phyloP scores from a whole-genome alignment of 2,113 vertebrate species.

The Apeltes quadracus region DNA sequence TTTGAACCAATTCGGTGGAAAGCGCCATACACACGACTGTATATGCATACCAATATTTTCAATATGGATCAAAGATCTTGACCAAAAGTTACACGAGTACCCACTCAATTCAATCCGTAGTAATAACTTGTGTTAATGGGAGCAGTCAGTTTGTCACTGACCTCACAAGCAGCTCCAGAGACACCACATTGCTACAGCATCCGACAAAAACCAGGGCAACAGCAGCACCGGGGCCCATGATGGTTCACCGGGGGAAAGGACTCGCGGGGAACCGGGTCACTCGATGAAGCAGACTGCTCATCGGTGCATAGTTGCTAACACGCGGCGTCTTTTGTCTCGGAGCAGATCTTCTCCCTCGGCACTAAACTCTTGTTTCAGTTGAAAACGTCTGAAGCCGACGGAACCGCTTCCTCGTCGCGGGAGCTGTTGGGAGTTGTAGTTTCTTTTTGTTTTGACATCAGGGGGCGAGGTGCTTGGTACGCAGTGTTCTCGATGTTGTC shows the following conservation, averaged over 20 bases:
- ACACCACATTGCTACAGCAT: conserved; percentile 81
- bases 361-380: conserved; percentile 30
- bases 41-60: background rate
- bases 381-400: conserved; percentile 35
- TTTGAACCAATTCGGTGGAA: too few species aligned
- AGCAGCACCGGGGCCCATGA: conserved; percentile 72
- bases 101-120: too few species aligned
- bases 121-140: too few species aligned
- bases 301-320: conserved; percentile 34
- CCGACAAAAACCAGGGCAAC: conserved; percentile 77
- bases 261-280: background rate
- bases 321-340: background rate
- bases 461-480: background rate
- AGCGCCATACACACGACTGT: background rate
- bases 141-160: conserved; percentile 56
- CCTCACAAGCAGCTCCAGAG: conserved; percentile 81
- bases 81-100: background rate
- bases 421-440: conserved; percentile 71
- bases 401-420: background rate
- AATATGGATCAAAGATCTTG: background rate
- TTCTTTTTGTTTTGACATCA: background rate
- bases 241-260: background rate
- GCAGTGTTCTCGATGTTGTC: background rate
- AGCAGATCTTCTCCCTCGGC: conserved; percentile 1
- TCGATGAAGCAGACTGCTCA: background rate